phyloP scores from a whole-genome alignment of 2,113 vertebrate genomes.

The Apodemus sylvaticus region DNA sequence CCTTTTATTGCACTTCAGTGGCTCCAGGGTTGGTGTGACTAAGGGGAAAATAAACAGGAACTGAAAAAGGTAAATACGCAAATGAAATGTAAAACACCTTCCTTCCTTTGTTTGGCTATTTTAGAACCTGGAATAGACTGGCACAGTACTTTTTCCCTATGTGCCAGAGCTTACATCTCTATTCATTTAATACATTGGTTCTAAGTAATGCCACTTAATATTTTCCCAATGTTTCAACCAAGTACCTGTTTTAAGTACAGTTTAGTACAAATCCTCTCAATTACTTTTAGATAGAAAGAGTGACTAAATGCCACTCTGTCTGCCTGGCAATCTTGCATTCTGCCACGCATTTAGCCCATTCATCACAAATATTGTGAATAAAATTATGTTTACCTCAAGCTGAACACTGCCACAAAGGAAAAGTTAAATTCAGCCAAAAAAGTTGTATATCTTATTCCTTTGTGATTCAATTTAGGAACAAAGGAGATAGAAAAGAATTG shows the following conservation, averaged over 20 bases:
- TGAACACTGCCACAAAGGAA: not conserved
- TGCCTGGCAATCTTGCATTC: not conserved
- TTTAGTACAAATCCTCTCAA: slow-evolving; percentile 71
- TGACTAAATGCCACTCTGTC: slow-evolving; percentile 10
- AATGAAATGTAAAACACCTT: not conserved
- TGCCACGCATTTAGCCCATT: not conserved
- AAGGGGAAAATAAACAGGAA: not conserved
- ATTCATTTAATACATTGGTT: slow-evolving; percentile 56
- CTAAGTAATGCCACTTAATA: slow-evolving; percentile 60
- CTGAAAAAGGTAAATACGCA: slow-evolving; percentile 25
- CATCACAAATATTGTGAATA: slow-evolving; percentile 34
- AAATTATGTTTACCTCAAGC: slow-evolving; percentile 57
- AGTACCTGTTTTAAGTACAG: slow-evolving; percentile 70
- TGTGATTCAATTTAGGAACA: slow-evolving; percentile 48
- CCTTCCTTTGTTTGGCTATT: not conserved
- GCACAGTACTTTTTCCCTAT: not conserved
- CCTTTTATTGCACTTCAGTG: not conserved
- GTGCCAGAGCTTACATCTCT: slow-evolving; percentile 13
- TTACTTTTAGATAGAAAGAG: slow-evolving; percentile 45
- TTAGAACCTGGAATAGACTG: not conserved
- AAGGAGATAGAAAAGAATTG: not conserved
- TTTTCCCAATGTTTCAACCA: slow-evolving; percentile 62
- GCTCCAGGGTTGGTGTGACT: not conserved
- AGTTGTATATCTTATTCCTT: not conserved
- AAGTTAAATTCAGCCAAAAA: slow-evolving; percentile 27